Base-by-base conservation (phyloP, 1,140 invertebrate genomes). In the Leptopilina boulardi region DNA sequence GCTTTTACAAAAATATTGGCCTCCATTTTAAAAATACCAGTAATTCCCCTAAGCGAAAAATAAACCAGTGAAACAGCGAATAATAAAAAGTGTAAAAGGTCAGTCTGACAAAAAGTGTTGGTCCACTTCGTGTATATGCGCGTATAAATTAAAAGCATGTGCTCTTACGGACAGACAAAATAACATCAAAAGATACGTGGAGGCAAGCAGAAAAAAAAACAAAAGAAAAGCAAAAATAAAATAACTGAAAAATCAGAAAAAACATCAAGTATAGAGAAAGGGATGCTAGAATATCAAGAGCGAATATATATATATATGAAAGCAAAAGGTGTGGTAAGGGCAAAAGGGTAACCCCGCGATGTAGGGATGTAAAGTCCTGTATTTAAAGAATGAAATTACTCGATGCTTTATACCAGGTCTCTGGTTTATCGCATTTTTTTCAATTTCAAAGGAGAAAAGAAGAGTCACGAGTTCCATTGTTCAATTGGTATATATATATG, bases 301-400 rank as follows among this genome's bases (percentile, higher is more conserved):
- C 6, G 8, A n/a, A n/a, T 21, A 21, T 38, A 38, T 38, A 38
- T 34, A 34, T 34, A 34, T 34, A 34, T 30, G 15, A 66, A 66
- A n/a, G 59, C 59, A 56, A 54, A 30, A 71, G 41, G 41, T 34
- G 70, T 15, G 11, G 13, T 15, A 54, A 70, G 70, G 30, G 42
- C 26, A 15, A 59, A 23, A 51, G 44, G 59, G 21, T 38, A 59
- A n/a, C n/a, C n/a, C 13, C 3, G 18, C 15, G 47, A 51, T 42
- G 6, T 51, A 51, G 47, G 54, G 15, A 41, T 42, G 73, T 8
- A 13, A 72, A 81, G 75, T 78, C 78, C n/a, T 74, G 73, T 70
- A 76, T 79, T 82, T 75, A 18, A 82, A 76, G 56, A 82, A 79
- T 81, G 73, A 82, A 82, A 82, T 82, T 79, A 82, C 77, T 54